Base-by-base conservation (phyloP, 2,888 invertebrate genomes). In the Cordilura impudica region DNA sequence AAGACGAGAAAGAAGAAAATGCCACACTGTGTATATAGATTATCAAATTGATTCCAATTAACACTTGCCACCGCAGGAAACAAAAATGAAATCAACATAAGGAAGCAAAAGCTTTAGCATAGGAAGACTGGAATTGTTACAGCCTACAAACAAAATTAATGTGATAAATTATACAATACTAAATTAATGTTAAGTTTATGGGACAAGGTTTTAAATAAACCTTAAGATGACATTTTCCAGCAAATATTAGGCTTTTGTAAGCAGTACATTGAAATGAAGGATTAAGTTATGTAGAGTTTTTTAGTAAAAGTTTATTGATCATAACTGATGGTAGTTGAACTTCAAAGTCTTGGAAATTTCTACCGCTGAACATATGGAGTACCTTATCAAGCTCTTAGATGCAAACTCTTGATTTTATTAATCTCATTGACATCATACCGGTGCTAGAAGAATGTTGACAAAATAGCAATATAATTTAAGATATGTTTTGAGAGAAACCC, bases 11-110 rank as follows among this genome's bases (percentile, higher is more conserved):
- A 54, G 19, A 26, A 61, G 4, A 16, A 73, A 70, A 65, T 76
- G 80, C 76, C 79, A 78, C 72, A 79, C 80, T 81, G 81, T 81
- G 81, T 79, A 74, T 81, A 81, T 82, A 88, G 88, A 87, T 87
- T 86, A 87, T 88, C 87, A 88, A 88, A 88, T 89, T 88, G 89
- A 89, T 89, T 88, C 88, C 88, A 89, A 88, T 88, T 88, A 88
- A 89, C 88, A 88, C 88, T 89, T 89, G 89, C 89, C 88, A 88
- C 89, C 85, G 87, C 86, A 84, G 83, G 85, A 81, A 78, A 66
- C 70, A 45, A 82, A 78, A 82, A 67, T 53, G 26, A 76, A 71
- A 74, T 80, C 73, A 78, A 60, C 58, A 65, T 72, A 69, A 81
- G 35, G 58, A 31, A 74, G 43, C 78, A 63, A 70, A 60, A 56